Percentiles rank a stretch among this genome's conserved stretches.
phyloP scores from a whole-genome alignment of 2,113 vertebrate genomes.

The Semnopithecus entellus region DNA sequence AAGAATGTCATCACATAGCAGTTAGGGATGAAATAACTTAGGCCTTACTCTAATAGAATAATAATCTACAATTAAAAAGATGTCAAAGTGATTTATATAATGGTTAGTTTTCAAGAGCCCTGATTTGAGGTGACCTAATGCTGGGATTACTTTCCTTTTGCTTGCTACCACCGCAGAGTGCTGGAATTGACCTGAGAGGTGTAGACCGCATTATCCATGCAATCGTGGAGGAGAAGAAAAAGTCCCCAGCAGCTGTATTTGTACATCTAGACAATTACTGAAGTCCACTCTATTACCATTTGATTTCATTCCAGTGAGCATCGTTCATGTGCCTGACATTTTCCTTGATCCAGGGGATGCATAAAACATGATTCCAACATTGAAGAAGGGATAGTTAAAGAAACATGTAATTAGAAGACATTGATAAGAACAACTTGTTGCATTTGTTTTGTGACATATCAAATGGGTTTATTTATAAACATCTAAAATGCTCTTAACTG shows the following conservation, averaged over 20 bases:
- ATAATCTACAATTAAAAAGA: not conserved
- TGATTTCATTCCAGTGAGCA: not conserved
- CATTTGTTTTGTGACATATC: constrained; percentile 7
- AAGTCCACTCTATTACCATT: not conserved
- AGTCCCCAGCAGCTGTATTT: not conserved
- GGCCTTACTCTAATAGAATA: not conserved
- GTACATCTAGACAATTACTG: not conserved
- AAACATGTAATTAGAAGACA: constrained; percentile 2
- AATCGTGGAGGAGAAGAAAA: not conserved
- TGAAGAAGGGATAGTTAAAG: not conserved
- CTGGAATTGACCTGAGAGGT: not conserved
- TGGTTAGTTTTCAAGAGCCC: not conserved
- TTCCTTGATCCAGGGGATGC: not conserved
- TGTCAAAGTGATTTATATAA: not conserved
- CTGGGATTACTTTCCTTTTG: not conserved
- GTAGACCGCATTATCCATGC: rapidly evolving
- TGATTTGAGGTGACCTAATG: not conserved
- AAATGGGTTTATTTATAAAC: constrained; percentile 1
- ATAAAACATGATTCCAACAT: not conserved
- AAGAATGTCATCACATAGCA: not conserved
- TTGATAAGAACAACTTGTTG: not conserved
- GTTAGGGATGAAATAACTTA: not conserved
- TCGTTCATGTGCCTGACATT: not conserved
- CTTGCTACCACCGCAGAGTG: not conserved
- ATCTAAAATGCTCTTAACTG: not conserved